Percentiles rank a stretch among this genome's conserved stretches.
These are phyloP conservation scores for Aplocera efformata DNA, from an alignment of 2,888 invertebrate genomes.

Conservation along the genomic window DNA sequence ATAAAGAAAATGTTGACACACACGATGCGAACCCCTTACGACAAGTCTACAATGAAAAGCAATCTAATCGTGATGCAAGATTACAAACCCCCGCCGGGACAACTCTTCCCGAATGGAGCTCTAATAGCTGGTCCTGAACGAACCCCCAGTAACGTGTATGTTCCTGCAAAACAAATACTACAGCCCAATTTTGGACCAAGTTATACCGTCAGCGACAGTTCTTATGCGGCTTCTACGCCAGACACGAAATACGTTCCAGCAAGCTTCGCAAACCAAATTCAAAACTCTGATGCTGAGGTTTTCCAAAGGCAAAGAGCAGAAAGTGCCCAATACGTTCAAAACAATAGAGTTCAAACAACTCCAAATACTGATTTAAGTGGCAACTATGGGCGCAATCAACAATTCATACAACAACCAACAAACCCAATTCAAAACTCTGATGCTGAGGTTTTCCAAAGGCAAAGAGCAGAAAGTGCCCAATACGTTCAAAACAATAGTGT, in stretches of 20 bases:
- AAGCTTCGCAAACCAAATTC: slow-evolving; percentile 39
- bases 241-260: slow-evolving; percentile 55
- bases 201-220: slow-evolving; percentile 41
- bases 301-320: slow-evolving; percentile 51
- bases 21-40: slow-evolving; percentile 68
- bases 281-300: slow-evolving; percentile 39
- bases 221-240: slow-evolving; percentile 59
- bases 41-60: slow-evolving; percentile 52
- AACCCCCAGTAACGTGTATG: slow-evolving; percentile 49
- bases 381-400: slow-evolving; percentile 36
- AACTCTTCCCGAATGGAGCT: slow-evolving; percentile 60
- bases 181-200: slow-evolving; percentile 46
- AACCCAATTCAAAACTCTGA: slow-evolving; percentile 35
- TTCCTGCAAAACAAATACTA: slow-evolving; percentile 54
- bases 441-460: slow-evolving; percentile 50
- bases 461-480: slow-evolving; percentile 44
- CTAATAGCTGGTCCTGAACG: slow-evolving; percentile 51
- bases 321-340: slow-evolving; percentile 42
- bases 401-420: slow-evolving; percentile 28
- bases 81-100: slow-evolving; percentile 65
- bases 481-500: slow-evolving; percentile 38
- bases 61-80: slow-evolving; percentile 67
- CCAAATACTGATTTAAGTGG: slow-evolving; percentile 33
- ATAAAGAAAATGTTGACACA: slow-evolving; percentile 80
- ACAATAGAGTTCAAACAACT: slow-evolving; percentile 34